Evolutionary conservation across 1,140 invertebrate species (phyloP).

Genomic region (Tetramorium simillimum): DNA sequence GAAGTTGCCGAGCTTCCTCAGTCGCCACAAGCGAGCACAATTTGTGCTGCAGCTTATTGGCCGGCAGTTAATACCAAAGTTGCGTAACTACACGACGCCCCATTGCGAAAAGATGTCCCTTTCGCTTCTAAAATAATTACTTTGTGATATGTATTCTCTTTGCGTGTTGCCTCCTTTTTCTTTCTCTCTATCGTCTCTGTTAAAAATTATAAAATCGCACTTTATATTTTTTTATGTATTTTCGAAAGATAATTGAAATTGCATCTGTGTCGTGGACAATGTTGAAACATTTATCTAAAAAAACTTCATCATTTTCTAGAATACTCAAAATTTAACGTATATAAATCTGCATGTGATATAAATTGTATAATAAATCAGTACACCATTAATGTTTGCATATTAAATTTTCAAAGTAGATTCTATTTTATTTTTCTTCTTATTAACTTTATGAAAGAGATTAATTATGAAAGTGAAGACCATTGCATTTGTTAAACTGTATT

Average conservation of each 20-base stretch:
- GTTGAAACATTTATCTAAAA: background rate
- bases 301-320: background rate
- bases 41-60: conserved; percentile 45
- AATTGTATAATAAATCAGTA: background rate
- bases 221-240: background rate
- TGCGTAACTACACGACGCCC: conserved; percentile 32
- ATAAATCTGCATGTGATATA: background rate
- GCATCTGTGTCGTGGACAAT: background rate
- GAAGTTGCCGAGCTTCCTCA: conserved; percentile 49
- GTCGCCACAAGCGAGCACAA: conserved; percentile 19
- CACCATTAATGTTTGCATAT: background rate
- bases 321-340: background rate
- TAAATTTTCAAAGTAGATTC: background rate
- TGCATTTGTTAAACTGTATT: background rate
- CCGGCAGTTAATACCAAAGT: conserved; percentile 44
- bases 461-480: background rate
- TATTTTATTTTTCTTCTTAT: background rate
- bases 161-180: background rate
- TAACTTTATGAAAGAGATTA: background rate
- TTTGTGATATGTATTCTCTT: background rate
- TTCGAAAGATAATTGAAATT: background rate
- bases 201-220: background rate
- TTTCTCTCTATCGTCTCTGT: background rate
- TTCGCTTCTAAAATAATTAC: conserved; percentile 20
- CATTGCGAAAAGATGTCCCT: conserved; percentile 14